Conservation (phyloP, 2,888 invertebrate genomes). For the Tinea pellionella region DNA sequence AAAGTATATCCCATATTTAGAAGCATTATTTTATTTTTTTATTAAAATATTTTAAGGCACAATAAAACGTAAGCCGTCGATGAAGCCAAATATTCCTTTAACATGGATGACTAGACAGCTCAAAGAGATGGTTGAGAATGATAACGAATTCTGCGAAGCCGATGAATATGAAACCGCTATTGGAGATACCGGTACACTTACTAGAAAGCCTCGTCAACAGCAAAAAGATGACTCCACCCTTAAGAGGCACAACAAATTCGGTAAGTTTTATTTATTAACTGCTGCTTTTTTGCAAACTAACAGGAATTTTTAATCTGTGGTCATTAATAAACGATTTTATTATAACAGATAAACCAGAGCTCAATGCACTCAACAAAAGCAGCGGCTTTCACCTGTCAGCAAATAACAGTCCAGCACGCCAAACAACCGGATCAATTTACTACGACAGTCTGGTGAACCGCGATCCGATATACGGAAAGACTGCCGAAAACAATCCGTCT, state of each 20-base stretch:
- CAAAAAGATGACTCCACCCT: slow-evolving; percentile 46
- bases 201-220: slow-evolving; percentile 67
- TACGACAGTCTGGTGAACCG: slow-evolving; percentile 40
- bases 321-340: background rate
- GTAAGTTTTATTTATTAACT: no score
- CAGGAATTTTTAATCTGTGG: background rate
- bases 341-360: background rate
- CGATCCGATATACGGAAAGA: slow-evolving; percentile 36
- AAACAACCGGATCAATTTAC: slow-evolving; percentile 23
- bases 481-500: slow-evolving; percentile 39
- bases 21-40: no score
- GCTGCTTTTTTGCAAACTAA: no score
- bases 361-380: background rate
- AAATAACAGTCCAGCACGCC: background rate
- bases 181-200: slow-evolving; percentile 52
- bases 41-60: slow-evolving; percentile 67
- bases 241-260: slow-evolving; percentile 42
- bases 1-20: no score
- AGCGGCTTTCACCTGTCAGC: background rate
- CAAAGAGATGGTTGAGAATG: slow-evolving; percentile 84
- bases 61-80: slow-evolving; percentile 92
- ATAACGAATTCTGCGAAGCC: slow-evolving; percentile 32
- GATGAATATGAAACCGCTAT: slow-evolving; percentile 17
- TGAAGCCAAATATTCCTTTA: slow-evolving; percentile 90
- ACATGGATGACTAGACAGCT: slow-evolving; percentile 91